Evolutionary conservation across 2,888 invertebrate genomes (phyloP).

Genomic region (Lobophora halterata): DNA sequence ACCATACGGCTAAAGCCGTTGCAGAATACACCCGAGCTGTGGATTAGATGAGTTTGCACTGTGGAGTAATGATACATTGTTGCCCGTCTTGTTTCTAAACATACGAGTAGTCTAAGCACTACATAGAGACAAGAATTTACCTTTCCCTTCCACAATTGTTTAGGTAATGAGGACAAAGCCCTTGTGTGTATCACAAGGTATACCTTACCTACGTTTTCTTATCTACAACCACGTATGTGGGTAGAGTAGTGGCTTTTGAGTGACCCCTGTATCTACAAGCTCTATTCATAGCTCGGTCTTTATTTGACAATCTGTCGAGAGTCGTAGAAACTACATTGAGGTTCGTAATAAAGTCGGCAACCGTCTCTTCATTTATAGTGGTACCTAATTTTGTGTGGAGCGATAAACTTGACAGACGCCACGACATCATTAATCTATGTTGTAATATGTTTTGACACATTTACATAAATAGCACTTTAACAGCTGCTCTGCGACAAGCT

Average conservation of each 20-base stretch:
- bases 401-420: conserved; percentile 34
- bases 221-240: too few relatives aligned
- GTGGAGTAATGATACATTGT: conserved; percentile 33
- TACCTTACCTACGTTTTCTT: too few relatives aligned
- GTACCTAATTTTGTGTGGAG: conserved; percentile 19
- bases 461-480: conserved; percentile 54
- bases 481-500: conserved; percentile 39
- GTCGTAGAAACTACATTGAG: background rate
- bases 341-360: conserved; percentile 2
- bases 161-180: background rate
- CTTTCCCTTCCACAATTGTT: conserved; percentile 1
- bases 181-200: too few relatives aligned
- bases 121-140: conserved; percentile 2
- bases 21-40: conserved; percentile 35
- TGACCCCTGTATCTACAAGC: too few relatives aligned
- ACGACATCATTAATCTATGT: conserved; percentile 54
- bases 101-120: conserved; percentile 1
- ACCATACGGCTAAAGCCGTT: conserved; percentile 40
- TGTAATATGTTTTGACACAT: conserved; percentile 50
- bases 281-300: too few relatives aligned
- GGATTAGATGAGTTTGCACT: conserved; percentile 42
- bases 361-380: conserved; percentile 12
- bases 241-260: too few relatives aligned
- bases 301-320: too few relatives aligned
- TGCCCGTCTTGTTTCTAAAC: conserved; percentile 6